Evolutionary conservation across 2,113 vertebrate species (phyloP), one percentile per base, ranked within the genome.

Genomic region (Nerophis lumbriciformis): DNA sequence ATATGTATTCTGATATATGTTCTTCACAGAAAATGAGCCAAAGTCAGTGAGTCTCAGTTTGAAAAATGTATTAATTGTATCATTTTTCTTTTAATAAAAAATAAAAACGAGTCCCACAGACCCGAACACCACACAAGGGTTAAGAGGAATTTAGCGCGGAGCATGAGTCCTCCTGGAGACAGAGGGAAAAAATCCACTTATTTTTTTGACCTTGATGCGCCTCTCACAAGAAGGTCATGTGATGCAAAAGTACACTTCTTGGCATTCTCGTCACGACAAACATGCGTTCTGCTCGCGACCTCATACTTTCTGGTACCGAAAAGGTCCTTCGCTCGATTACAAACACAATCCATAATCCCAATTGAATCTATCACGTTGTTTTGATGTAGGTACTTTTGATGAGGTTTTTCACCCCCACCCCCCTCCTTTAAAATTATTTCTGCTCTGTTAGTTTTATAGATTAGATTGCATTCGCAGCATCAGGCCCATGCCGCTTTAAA

Each of bases 261-360:
- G 55, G 38, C n/a, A 85, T 85, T 85, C 79, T 60, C 63, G 73
- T 80, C 84, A 80, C 80, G 80, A 58, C 56, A 60, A 71, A 44
- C 13, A n/a, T 36, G 6, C 28, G 45, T 66, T 62, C 49, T 59
- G 55, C 39, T 19, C 59, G 48, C 47, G 6, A 64, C 57, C 50
- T 59, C 45, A 58, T 68, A 52, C 58, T 67, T 68, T 62, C 65
- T 67, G 63, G 63, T 69, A 68, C 57, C 60, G 66, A 72, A 45
- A 59, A 59, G 45, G 54, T 58, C 77, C 63, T 78, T 63, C 48
- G 73, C 72, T 73, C 80, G 79, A 82, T 89, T 83, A 82, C 68
- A 78, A 76, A 85, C 74, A 39, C 77, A 79, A 88, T 90, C 87
- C 86, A 87, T 88, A 84, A 84, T 66, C 69, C 47, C 71, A 78